Percentiles rank a stretch among this genome's conserved stretches.
Evolutionary conservation across 2,113 vertebrate species (phyloP).

Genomic region (Bettongia penicillata): DNA sequence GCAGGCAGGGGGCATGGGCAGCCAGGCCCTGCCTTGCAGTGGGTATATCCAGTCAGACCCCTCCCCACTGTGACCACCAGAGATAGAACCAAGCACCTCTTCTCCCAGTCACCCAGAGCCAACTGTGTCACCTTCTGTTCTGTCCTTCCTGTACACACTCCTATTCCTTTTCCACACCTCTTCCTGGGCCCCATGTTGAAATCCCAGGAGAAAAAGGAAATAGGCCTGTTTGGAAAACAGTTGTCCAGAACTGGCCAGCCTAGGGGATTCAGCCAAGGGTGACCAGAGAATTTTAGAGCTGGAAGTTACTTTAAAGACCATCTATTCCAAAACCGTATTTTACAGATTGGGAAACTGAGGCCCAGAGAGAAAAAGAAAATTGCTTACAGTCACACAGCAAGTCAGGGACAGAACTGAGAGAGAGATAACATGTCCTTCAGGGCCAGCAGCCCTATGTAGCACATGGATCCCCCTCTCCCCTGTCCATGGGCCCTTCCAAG

Average conservation of each 20-base stretch:
- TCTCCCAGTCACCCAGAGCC: neutral
- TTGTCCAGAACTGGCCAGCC: neutral
- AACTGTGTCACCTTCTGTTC: neutral
- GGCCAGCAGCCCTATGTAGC: neutral
- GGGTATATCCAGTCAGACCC: neutral
- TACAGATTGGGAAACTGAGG: neutral
- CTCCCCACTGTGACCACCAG: neutral
- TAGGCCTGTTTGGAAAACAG: neutral
- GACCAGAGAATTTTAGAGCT: neutral
- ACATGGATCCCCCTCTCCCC: neutral
- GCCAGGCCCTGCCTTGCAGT: neutral
- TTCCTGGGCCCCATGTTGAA: neutral
- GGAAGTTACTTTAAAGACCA: neutral
- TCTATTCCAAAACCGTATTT: neutral
- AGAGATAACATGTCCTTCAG: neutral
- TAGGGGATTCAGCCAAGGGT: neutral
- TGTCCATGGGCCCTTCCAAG: neutral
- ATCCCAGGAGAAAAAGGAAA: neutral
- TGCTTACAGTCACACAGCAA: neutral
- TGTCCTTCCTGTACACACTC: neutral
- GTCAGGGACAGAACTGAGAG: neutral
- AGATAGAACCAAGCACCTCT: neutral
- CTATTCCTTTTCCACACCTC: neutral
- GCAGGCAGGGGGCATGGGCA: neutral
- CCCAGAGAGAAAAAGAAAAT: neutral